A percentile compares a stretch with the other conserved stretches of the same genome.
These are phyloP conservation scores for Kuschelorhynchus macadamiae DNA, from an alignment of 2,888 invertebrate genomes.

Conservation along the genomic window DNA sequence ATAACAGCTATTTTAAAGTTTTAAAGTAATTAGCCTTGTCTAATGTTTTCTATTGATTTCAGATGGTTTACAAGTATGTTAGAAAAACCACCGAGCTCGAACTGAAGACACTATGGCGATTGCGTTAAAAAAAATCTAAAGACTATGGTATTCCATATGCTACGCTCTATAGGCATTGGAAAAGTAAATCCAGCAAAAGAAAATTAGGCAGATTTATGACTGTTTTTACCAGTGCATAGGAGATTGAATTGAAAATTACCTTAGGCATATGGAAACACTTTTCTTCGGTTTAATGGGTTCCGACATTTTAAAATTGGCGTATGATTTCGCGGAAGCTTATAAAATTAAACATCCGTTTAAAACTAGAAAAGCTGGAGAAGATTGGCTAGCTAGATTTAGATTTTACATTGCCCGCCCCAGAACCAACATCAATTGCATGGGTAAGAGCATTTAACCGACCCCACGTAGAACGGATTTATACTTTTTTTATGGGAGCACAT, in stretches of 20 bases:
- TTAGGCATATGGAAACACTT: slow-evolving; percentile 16
- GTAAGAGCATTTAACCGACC: slow-evolving; percentile 13
- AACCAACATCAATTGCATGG: slow-evolving; percentile 19
- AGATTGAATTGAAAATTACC: slow-evolving; percentile 13
- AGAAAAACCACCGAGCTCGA: not conserved
- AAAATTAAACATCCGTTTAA: slow-evolving; percentile 19
- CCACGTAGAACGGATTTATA: slow-evolving; percentile 5
- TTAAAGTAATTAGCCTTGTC: no score
- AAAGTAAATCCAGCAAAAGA: slow-evolving; percentile 17
- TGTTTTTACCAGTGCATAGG: slow-evolving; percentile 15
- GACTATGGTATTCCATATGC: slow-evolving; percentile 6
- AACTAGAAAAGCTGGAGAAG: slow-evolving; percentile 13
- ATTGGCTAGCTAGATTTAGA: slow-evolving; percentile 16
- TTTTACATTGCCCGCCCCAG: slow-evolving; percentile 3
- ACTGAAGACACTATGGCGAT: slow-evolving; percentile 9
- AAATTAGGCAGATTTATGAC: slow-evolving; percentile 12
- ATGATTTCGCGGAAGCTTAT: slow-evolving; percentile 13
- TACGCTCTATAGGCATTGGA: slow-evolving; percentile 22
- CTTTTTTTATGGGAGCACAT: slow-evolving; percentile 11
- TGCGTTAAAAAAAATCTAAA: slow-evolving; percentile 15
- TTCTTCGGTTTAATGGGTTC: slow-evolving; percentile 1
- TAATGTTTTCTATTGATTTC: not conserved
- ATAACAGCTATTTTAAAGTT: no score
- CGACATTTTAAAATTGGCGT: slow-evolving; percentile 6
- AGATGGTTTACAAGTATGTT: not conserved